These are phyloP conservation scores for Thymelicus lineola DNA, from an alignment of 2,888 invertebrate genomes.

Conservation along the genomic window DNA sequence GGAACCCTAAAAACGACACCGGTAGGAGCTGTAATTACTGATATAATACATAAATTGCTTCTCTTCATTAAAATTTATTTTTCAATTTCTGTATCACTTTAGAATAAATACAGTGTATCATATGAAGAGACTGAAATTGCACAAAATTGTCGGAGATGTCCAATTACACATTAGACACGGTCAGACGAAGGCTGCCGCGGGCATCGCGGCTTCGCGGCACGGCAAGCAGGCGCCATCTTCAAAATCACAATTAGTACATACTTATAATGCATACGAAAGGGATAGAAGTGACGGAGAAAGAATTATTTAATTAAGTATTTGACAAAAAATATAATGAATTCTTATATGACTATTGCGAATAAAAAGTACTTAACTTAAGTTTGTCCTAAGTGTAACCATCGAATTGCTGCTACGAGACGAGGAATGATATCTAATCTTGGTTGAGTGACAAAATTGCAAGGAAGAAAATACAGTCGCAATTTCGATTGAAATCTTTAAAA, in stretches of 20 bases:
- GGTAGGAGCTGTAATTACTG: too few relatives aligned
- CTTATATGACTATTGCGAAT: too few relatives aligned
- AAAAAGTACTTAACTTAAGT: too few relatives aligned
- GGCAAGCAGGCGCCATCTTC: neutral
- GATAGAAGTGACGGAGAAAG: neutral
- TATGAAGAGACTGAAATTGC: conserved; percentile 17
- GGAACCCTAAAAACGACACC: too few relatives aligned
- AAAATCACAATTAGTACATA: conserved; percentile 14
- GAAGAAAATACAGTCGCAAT: too few relatives aligned
- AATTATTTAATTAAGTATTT: too few relatives aligned
- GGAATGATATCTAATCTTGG: too few relatives aligned
- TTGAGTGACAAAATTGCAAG: too few relatives aligned
- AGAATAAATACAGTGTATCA: conserved; percentile 2
- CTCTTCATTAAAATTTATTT: neutral
- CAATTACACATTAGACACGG: conserved; percentile 30
- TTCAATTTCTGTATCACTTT: conserved; percentile 3
- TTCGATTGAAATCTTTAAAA: too few relatives aligned
- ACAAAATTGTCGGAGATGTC: conserved; percentile 22
- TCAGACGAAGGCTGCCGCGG: conserved; percentile 18
- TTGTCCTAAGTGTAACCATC: too few relatives aligned
- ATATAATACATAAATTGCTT: neutral
- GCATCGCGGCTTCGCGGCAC: neutral
- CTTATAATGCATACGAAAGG: neutral
- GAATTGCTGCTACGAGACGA: too few relatives aligned
- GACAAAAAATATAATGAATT: too few relatives aligned